Percentiles rank a stretch among this genome's conserved stretches.
Evolutionary conservation across 2,888 invertebrate genomes (phyloP).

Genomic region (Nomada lathburiana): DNA sequence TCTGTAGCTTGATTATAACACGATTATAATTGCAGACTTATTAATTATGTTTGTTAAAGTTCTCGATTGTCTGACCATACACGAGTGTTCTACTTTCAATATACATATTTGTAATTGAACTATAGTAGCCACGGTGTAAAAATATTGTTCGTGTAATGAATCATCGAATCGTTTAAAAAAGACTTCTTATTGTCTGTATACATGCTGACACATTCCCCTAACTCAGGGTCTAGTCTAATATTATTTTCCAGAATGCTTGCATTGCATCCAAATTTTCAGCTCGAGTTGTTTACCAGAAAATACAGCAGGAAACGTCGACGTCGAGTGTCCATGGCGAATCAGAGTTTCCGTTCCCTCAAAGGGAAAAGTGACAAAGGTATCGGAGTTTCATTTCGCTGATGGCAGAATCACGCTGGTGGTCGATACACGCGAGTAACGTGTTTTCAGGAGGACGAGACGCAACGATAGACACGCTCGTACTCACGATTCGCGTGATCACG

Average conservation of each 20-base stretch:
- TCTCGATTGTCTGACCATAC: not conserved
- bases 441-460: conserved; percentile 35
- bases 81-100: not conserved
- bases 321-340: conserved; percentile 8
- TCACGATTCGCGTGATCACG: conserved; percentile 63
- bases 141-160: not conserved
- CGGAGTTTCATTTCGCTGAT: conserved; percentile 48
- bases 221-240: not conserved
- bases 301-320: not conserved
- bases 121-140: not conserved
- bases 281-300: conserved; percentile 2
- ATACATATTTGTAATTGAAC: not conserved
- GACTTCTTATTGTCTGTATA: not conserved
- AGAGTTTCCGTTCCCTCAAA: conserved; percentile 16
- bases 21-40: not conserved
- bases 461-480: conserved; percentile 52
- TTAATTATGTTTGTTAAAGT: not conserved
- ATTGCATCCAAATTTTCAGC: not conserved
- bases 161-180: not conserved
- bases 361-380: conserved; percentile 26
- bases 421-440: conserved; percentile 41
- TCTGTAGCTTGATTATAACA: not conserved
- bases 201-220: conserved; percentile 10
- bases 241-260: not conserved
- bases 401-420: conserved; percentile 38